Percentiles rank a stretch among this genome's conserved stretches.
These are phyloP conservation scores for Mimumesa dahlbomi DNA, from an alignment of 2,888 invertebrate genomes.

Conservation along the genomic window DNA sequence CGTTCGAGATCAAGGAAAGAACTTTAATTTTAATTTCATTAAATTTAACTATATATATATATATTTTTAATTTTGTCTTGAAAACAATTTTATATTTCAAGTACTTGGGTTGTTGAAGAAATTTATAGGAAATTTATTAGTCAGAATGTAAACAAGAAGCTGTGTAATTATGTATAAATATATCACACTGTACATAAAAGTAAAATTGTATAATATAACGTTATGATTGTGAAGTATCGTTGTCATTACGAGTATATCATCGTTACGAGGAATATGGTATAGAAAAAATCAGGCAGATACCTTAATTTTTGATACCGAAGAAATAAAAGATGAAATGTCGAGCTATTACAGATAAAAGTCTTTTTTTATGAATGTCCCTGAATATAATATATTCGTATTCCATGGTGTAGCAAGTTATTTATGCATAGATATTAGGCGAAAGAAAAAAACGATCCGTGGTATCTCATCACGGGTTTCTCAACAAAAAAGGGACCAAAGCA, in stretches of 20 bases:
- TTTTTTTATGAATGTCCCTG: slow-evolving; percentile 2
- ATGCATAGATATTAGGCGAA: slow-evolving; percentile 38
- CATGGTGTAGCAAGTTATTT: slow-evolving; percentile 38
- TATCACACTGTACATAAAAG: too few species aligned
- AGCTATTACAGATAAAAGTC: not conserved
- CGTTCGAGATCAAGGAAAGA: too few species aligned
- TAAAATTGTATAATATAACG: too few species aligned
- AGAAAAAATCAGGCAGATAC: not conserved
- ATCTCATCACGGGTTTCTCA: slow-evolving; percentile 20
- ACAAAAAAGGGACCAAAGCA: slow-evolving; percentile 46
- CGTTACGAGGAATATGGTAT: not conserved
- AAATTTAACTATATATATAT: too few species aligned
- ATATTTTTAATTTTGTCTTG: too few species aligned
- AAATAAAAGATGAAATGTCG: not conserved
- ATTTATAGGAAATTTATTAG: too few species aligned
- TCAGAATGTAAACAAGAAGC: too few species aligned
- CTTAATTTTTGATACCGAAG: slow-evolving; percentile 2
- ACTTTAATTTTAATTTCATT: too few species aligned
- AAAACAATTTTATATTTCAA: too few species aligned
- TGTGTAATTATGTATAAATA: too few species aligned
- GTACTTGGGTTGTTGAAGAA: too few species aligned
- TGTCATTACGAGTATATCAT: too few species aligned
- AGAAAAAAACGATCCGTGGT: slow-evolving; percentile 28
- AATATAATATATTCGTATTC: slow-evolving; percentile 12
- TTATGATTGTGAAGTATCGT: not conserved